Evolutionary conservation across 2,888 invertebrate genomes (phyloP).

Genomic region (Glaucopsyche alexis): DNA sequence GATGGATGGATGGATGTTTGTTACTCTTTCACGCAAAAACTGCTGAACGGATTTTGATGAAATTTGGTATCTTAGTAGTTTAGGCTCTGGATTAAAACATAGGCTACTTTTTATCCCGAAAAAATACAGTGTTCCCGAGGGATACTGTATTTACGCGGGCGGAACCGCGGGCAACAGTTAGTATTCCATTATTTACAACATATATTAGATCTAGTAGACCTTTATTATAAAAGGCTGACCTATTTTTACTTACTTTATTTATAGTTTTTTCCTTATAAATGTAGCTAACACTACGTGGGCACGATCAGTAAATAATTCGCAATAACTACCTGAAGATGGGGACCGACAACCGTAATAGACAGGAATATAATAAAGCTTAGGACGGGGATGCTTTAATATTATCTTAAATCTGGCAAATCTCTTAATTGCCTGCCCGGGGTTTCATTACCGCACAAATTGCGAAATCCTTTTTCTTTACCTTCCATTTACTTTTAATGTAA

Average conservation of each 20-base stretch:
- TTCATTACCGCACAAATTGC: conserved; percentile 57
- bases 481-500: conserved; percentile 33
- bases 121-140: no score
- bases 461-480: conserved; percentile 47
- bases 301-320: background rate
- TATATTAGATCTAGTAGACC: no score
- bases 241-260: background rate
- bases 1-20: no score
- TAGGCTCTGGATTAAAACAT: no score
- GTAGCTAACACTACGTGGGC: background rate
- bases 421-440: conserved; percentile 60
- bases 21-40: no score
- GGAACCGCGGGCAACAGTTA: no score
- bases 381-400: conserved; percentile 24
- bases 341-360: background rate
- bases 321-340: conserved; percentile 19
- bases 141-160: no score
- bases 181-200: no score
- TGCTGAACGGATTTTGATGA: no score
- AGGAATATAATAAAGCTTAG: conserved; percentile 24
- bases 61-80: no score
- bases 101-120: no score
- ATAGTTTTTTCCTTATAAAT: background rate
- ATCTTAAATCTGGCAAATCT: conserved; percentile 39
- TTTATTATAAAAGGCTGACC: background rate